A percentile compares a stretch with the other conserved stretches of the same genome.
phyloP scores from a whole-genome alignment of 2,888 invertebrate genomes.

The Dicranocentrus wangi region DNA sequence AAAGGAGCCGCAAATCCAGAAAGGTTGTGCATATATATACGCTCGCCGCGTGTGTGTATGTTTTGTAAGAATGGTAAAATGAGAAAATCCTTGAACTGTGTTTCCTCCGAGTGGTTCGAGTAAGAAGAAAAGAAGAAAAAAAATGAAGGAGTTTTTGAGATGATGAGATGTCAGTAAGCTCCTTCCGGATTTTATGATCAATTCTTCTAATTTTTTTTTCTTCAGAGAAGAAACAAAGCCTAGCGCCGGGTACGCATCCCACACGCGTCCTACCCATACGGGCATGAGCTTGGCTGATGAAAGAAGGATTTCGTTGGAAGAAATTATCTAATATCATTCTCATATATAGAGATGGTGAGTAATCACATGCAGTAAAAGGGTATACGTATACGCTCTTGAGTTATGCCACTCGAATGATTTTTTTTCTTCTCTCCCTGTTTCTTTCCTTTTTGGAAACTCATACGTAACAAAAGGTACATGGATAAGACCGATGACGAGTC shows the following conservation, averaged over 20 bases:
- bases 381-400: too few species aligned
- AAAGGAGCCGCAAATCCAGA: not conserved
- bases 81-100: not conserved
- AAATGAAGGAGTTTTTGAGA: too few species aligned
- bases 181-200: constrained; percentile 17
- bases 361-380: too few species aligned
- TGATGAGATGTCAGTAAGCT: not conserved
- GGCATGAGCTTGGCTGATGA: too few species aligned
- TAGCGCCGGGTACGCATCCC: not conserved
- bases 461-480: not conserved
- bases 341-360: too few species aligned
- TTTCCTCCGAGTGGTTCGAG: not conserved
- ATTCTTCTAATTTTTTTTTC: not conserved
- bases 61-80: not conserved
- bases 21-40: not conserved
- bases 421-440: not conserved
- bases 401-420: too few species aligned
- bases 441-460: not conserved
- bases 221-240: not conserved
- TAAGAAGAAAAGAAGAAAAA: too few species aligned
- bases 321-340: too few species aligned
- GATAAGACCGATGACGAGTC: too few species aligned
- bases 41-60: not conserved
- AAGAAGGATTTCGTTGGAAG: too few species aligned
- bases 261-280: too few species aligned